Base-by-base conservation (phyloP, 2,888 invertebrate genomes). In the Cheilosia grossa region DNA sequence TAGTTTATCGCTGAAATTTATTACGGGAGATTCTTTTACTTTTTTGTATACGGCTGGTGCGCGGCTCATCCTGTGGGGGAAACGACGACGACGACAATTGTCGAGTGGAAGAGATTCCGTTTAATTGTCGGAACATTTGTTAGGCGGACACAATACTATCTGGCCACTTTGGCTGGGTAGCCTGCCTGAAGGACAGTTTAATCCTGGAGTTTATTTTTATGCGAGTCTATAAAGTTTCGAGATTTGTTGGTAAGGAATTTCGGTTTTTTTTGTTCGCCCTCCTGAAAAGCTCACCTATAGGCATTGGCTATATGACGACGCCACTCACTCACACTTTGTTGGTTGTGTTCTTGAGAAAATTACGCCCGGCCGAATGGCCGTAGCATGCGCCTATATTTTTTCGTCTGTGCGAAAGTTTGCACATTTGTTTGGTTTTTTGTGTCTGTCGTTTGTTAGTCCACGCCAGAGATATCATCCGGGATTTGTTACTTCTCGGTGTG, bases 151-250 rank as follows among this genome's bases (percentile, higher is more conserved):
- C 73, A 56, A 33, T 63, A 63, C 58, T 9, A 7, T 56, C 42
- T 63, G 42, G 72, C 42, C 77, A 63, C 59, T 83, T 27, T 30
- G 56, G 21, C n/a, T 30, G 56, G 27, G 49, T 66, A 37, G 69
- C 19, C 59, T 53, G 67, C 61, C 75, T 56, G 72, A 67, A 77
- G 81, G 75, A 81, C 80, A 80, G 81, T 85, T 77, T 81, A 85
- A 85, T 81, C 75, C 85, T 81, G 67, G 67, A 81, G 85, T 85
- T 85, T 85, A 85, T 85, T 85, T 85, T 85, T 85, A 85, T 85
- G 75, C 75, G 61, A 81, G 85, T 85, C 85, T 81, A 85, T 85
- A 85, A 85, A 85, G 85, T 85, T 85, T 72, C 81, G 67, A 85
- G 85, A 85, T 85, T 85, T 85, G 85, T 85, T 81, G 75, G 75